Base-by-base conservation (phyloP, 2,888 invertebrate genomes). In the Gryllus longicercus region DNA sequence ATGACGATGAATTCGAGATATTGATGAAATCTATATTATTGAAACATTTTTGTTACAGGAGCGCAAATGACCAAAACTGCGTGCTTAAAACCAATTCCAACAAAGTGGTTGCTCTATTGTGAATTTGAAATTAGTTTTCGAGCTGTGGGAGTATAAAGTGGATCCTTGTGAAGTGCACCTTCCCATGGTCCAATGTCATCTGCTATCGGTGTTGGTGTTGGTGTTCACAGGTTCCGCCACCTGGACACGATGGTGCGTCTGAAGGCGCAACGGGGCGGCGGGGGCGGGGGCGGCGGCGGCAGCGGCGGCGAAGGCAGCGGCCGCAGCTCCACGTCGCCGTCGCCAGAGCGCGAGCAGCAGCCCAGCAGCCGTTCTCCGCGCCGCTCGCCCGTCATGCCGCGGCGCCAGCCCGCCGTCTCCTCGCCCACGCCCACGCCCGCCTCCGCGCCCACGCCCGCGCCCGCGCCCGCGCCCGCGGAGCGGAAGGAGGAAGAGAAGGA, bases 161-260 rank as follows among this genome's bases (percentile, higher is more conserved):
- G 8, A 8, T 38, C 8, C 38, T 38, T 38, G 8, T 38, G 38
- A 38, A 5, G 2, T 4, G 25, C 8, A 38, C 8, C 38, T 38
- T 5, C 38, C 38, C 38, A 38, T 38, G 8, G 1, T 1, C 38
- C 38, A 38, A 38, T 38, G 8, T 1, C 4, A 5, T 0, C 38
- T 5, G 8, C 38, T 38, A 38, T 8, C 8, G 38, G 38, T 38
- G 38, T 8, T 8, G 38, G 25, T 25, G 25, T 25, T 25, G 25
- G 25, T 16, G 63, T 63, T 81, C 80, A n/a, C 85, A 95, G 95
- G 85, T 96, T 96, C 87, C 93, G 96, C 25, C 95, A 96, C 87
- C 88, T 95, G 87, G 95, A 96, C 86, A 95, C 95, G 23, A 94
- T 93, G 90, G 94, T 96, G 51, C 91, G 94, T 0, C 88, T 95